Percentiles rank a stretch among this genome's conserved stretches.
Evolutionary conservation across 2,113 vertebrate genomes (phyloP).

Genomic region (Chiloscyllium plagiosum): DNA sequence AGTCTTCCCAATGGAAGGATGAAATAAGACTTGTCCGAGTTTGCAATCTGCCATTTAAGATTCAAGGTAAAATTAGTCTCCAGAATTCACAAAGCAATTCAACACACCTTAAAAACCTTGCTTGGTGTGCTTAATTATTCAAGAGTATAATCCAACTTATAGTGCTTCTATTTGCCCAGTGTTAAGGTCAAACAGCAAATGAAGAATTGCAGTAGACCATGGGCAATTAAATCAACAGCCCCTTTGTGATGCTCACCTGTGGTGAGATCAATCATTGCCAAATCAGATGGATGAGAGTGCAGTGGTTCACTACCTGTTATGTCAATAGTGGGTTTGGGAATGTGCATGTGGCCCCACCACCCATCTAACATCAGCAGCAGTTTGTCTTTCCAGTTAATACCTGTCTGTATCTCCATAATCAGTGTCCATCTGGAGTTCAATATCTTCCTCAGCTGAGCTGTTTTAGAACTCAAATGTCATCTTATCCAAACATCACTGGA

Average conservation of each 20-base stretch:
- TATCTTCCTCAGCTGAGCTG: not conserved
- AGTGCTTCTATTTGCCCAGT: not conserved
- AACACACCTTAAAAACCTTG: not conserved
- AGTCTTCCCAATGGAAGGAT: not conserved
- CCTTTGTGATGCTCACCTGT: not conserved
- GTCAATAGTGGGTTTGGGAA: not conserved
- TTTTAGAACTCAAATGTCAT: not conserved
- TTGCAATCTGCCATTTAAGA: not conserved
- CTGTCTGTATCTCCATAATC: too few species aligned
- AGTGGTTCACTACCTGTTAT: not conserved
- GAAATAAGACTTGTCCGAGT: not conserved
- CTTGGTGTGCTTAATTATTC: not conserved
- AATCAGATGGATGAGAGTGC: not conserved
- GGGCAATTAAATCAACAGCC: not conserved
- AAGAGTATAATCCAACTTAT: not conserved
- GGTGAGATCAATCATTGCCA: not conserved
- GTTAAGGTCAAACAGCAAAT: not conserved
- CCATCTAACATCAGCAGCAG: not conserved
- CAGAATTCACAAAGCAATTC: not conserved
- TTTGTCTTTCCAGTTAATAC: not conserved
- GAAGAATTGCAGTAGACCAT: not conserved
- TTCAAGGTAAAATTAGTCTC: not conserved
- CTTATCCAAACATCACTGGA: too few species aligned
- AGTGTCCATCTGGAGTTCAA: not conserved
- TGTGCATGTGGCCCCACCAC: not conserved